phyloP scores from a whole-genome alignment of 2,797 vertebrate genomes.

The Pseudochromis fuscus region DNA sequence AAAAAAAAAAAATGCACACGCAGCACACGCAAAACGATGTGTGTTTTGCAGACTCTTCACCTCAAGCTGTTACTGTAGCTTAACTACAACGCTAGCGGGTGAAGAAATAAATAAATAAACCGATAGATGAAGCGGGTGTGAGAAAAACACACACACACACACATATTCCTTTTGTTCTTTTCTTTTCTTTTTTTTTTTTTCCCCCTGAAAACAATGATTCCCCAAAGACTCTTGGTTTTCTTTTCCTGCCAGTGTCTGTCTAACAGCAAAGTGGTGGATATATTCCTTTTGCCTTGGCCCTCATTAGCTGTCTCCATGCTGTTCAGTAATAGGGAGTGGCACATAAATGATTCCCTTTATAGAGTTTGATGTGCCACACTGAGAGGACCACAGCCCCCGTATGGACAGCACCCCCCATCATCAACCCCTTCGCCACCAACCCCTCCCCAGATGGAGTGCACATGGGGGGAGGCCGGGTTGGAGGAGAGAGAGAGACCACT shows the following conservation, averaged over 20 bases:
- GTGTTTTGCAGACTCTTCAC: slow-evolving; percentile 87
- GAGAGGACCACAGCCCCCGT: slow-evolving; percentile 86
- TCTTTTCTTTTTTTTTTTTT: slow-evolving; percentile 45
- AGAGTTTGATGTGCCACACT: slow-evolving; percentile 91
- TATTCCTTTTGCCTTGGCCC: slow-evolving; percentile 88
- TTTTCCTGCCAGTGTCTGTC: slow-evolving; percentile 83
- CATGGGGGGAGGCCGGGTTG: slow-evolving; percentile 45
- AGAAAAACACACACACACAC: slow-evolving; percentile 58
- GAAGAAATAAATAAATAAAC: slow-evolving; percentile 78
- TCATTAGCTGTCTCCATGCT: slow-evolving; percentile 92
- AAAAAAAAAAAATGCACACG: slow-evolving; percentile 50
- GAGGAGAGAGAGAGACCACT: slow-evolving; percentile 52
- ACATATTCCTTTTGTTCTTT: slow-evolving; percentile 80
- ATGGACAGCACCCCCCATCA: slow-evolving; percentile 80
- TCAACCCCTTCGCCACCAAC: slow-evolving; percentile 58
- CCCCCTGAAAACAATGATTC: slow-evolving; percentile 83
- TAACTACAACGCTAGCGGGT: slow-evolving; percentile 76
- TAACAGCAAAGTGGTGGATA: slow-evolving; percentile 87
- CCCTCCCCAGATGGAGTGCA: slow-evolving; percentile 68
- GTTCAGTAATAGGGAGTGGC: slow-evolving; percentile 90
- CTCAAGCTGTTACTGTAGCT: slow-evolving; percentile 85
- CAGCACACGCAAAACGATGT: slow-evolving; percentile 70
- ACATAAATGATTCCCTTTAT: slow-evolving; percentile 94
- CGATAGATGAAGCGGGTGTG: slow-evolving; percentile 72
- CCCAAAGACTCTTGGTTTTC: slow-evolving; percentile 82